Evolutionary conservation across 2,113 vertebrate species (phyloP).

Genomic region (Elachura formosa): DNA sequence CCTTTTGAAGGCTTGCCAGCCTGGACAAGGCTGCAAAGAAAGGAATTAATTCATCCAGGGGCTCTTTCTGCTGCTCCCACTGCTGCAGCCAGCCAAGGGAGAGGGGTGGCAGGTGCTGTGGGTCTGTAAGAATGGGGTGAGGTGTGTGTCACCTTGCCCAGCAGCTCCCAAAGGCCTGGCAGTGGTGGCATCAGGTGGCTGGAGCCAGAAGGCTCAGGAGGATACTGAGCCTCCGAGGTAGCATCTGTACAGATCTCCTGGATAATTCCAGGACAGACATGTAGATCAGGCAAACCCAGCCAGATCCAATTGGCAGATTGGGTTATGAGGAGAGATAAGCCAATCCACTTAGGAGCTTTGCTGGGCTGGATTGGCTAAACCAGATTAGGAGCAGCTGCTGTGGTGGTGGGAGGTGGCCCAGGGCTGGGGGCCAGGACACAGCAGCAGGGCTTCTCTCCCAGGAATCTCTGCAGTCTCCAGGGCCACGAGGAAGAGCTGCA

Average conservation of each 20-base stretch:
- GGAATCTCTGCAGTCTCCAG: not conserved
- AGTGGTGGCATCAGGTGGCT: not conserved
- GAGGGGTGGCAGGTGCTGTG: not conserved
- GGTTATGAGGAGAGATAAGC: constrained; percentile 7
- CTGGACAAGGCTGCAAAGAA: not conserved
- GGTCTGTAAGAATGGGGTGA: not conserved
- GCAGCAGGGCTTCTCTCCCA: not conserved
- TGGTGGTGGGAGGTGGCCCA: not conserved
- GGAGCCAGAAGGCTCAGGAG: not conserved
- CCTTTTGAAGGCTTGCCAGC: not conserved
- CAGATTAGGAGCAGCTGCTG: not conserved
- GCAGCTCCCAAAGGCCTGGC: not conserved
- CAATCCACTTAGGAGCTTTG: constrained; percentile 23
- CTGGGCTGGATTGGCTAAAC: not conserved
- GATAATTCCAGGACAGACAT: not conserved
- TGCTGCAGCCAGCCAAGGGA: not conserved
- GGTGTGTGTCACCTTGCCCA: rapidly evolving
- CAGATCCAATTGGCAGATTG: constrained; percentile 16
- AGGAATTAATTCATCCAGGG: not conserved
- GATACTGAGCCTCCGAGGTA: not conserved
- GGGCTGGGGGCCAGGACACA: not conserved
- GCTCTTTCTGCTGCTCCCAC: not conserved
- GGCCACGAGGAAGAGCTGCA: not conserved
- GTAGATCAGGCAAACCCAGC: not conserved
- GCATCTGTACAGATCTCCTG: not conserved